These are phyloP conservation scores for Eucidaris tribuloides DNA, from an alignment of 35 echinoderm and acorn worm genomes.

Conservation along the genomic window DNA sequence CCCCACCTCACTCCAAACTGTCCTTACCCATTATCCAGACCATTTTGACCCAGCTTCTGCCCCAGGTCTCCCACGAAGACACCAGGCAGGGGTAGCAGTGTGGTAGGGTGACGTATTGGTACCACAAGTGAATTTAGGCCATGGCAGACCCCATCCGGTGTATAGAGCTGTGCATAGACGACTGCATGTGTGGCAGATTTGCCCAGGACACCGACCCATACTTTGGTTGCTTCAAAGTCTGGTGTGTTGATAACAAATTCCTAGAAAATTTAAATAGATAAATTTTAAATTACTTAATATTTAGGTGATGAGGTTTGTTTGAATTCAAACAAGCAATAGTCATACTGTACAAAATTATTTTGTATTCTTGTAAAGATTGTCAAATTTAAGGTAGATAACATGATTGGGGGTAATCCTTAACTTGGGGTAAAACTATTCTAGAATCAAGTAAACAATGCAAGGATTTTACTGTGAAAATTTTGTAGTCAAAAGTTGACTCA, in stretches of 20 bases:
- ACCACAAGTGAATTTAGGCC: constrained; percentile 88
- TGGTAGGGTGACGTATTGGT: constrained; percentile 68
- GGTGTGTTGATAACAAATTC: constrained; percentile 91
- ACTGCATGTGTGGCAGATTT: constrained; percentile 89
- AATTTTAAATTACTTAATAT: neutral
- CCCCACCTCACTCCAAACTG: neutral
- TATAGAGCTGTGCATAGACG: constrained; percentile 93
- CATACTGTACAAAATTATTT: neutral
- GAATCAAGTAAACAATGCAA: no score
- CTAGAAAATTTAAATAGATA: constrained; percentile 28
- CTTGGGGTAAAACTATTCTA: no score
- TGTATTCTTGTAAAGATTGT: neutral
- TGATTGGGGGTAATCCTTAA: no score
- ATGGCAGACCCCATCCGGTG: constrained; percentile 84
- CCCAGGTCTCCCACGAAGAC: constrained; percentile 91
- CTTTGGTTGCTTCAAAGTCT: constrained; percentile 94
- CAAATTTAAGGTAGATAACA: no score
- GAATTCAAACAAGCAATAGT: neutral
- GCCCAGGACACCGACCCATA: constrained; percentile 89
- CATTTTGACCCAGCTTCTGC: constrained; percentile 90
- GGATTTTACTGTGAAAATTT: no score
- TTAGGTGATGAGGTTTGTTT: neutral
- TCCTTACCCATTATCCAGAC: constrained; percentile 93
- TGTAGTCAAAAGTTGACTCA: no score
- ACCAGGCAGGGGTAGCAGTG: constrained; percentile 62